These are phyloP conservation scores for Grus americana DNA, from an alignment of 2,113 vertebrate genomes.

Conservation along the genomic window DNA sequence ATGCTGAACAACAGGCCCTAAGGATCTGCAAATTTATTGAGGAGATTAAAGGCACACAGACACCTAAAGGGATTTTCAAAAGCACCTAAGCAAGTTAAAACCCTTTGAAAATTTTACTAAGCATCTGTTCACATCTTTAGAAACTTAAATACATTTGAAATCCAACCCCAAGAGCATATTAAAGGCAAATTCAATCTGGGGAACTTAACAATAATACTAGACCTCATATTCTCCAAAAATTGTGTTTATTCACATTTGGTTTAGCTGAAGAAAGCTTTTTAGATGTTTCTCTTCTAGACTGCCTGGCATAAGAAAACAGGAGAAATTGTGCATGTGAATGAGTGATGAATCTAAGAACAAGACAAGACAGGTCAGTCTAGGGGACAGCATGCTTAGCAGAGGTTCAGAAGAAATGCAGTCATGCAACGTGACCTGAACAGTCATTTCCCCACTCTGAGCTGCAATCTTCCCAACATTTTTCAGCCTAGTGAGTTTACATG, in stretches of 20 bases:
- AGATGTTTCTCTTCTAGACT: background rate
- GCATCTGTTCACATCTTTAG: constrained; percentile 36
- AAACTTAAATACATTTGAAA: constrained; percentile 59
- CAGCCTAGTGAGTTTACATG: background rate
- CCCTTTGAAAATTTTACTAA: constrained; percentile 44
- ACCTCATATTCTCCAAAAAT: background rate
- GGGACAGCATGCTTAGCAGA: background rate
- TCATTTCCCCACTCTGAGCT: background rate
- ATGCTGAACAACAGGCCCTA: background rate
- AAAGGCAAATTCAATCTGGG: constrained; percentile 11
- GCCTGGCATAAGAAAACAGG: background rate
- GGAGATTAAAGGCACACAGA: constrained; percentile 9
- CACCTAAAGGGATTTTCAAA: constrained; percentile 19
- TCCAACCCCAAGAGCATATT: background rate
- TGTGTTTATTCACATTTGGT: background rate
- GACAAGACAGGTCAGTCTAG: background rate
- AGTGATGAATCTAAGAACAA: background rate
- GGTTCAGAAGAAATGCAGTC: background rate
- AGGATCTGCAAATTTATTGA: background rate
- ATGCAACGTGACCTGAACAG: background rate
- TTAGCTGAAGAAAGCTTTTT: constrained; percentile 1
- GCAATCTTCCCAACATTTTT: background rate
- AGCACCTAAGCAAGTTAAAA: constrained; percentile 42
- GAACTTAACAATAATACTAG: background rate
- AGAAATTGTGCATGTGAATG: background rate